Base-by-base conservation (phyloP, 2,888 invertebrate genomes). In the Amphipyra tragopoginis region DNA sequence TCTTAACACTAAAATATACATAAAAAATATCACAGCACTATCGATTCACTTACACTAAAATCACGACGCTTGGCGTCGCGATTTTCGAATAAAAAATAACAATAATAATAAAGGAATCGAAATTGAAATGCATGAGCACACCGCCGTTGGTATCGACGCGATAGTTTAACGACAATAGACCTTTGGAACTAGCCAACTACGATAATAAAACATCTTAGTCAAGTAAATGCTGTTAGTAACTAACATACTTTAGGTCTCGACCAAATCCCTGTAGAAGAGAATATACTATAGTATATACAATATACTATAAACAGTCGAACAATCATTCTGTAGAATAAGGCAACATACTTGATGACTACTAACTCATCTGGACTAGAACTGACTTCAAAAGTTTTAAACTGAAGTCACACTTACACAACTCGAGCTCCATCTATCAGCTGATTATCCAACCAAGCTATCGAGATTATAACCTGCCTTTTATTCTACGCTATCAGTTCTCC, bases 1-100 rank as follows among this genome's bases (percentile, higher is more conserved):
- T 14, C 92, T 92, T 92, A 93, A 80, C 82, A 83, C 90, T 93
- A 93, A 90, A 36, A 92, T 93, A 92, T 94, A 94, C 92, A 94
- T 93, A 92, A 94, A 77, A 93, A 94, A 94, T 94, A 94, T 94
- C 94, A 94, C 94, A 94, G 94, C 94, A 94, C 93, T 90, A 94
- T 94, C 94, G 93, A 93, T 94, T 93, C 93, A 87, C 94, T 94
- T 94, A 94, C 89, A 82, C 94, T 93, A 93, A 87, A 86, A 86
- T 80, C 88, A 77, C 83, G 83, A 86, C 89, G 94, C 94, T 93
- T 90, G 79, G 94, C 94, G 85, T 81, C 89, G 80, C 84, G 79
- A 86, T 81, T 87, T 86, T 81, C 75, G 78, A 85, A 77, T 79
- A 81, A 82, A 80, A 81, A 79, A 86, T 77, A 82, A 89, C 84